Base-by-base conservation (phyloP, 2,113 vertebrate species). In the Piaya cayana region DNA sequence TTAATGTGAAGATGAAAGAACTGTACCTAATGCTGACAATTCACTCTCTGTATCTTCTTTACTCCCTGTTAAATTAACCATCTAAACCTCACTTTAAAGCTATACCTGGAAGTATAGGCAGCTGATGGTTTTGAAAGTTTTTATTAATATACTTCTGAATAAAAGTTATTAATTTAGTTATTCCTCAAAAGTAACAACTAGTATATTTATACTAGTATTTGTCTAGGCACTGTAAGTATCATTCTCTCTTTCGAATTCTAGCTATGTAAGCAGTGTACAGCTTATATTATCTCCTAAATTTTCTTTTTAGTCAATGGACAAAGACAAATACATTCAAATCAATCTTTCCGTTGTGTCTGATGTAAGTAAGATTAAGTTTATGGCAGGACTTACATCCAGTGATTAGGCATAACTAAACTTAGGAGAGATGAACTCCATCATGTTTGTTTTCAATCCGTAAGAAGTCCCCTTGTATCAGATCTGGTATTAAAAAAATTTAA, bases 1-100 rank as follows among this genome's bases (percentile, higher is more conserved):
- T 96, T 92, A 91, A 81, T 86, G 59, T 69, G 75, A 68, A 72
- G 82, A 90, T 91, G 82, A 89, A 95, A 87, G 64, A 59, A 86
- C 50, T n/a, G 23, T 55, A 36, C 23, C 75, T 69, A 90, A n/a
- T 82, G 69, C 79, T 93, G 79, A 95, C 68, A 78, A 59, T 90
- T 92, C 91, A 81, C 12, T 96, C 64, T 71, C 59, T 81, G 53
- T 56, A 82, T 47, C 15, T 82, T 88, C 65, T 86, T 92, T 74
- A 53, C 22, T 88, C 64, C 22, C 22, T 88, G 55, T 22, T 91
- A 71, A 64, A 92, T 26, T 85, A 89, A 89, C 43, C 16, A 83
- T 68, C 52, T 75, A 79, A 91, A 56, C 16, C 21, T 93, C 26
- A 36, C 45, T 82, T 79, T 83, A 76, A 65, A 75, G 34, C 63